A percentile compares a stretch with the other conserved stretches of the same genome.
Evolutionary conservation across 1,140 invertebrate genomes (phyloP).

Genomic region (Argopecten irradians): DNA sequence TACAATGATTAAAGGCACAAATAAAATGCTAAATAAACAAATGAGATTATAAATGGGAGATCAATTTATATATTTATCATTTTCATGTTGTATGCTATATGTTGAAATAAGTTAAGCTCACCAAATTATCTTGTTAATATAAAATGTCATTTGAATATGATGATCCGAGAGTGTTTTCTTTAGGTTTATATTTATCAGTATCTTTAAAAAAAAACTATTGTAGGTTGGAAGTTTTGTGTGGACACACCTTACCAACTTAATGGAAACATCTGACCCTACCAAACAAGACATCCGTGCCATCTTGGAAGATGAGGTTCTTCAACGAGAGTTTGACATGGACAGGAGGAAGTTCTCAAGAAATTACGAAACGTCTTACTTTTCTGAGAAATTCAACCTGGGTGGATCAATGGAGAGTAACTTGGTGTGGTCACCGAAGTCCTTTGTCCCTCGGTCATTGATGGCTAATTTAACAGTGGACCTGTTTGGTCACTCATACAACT

Average conservation of each 20-base stretch:
- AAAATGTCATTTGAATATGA: too few relatives aligned
- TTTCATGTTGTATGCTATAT: not conserved
- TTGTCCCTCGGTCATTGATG: constrained; percentile 86
- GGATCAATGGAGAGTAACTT: constrained; percentile 77
- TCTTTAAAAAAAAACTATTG: not conserved
- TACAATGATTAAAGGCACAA: too few relatives aligned
- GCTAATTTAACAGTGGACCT: constrained; percentile 91
- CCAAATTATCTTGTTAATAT: too few relatives aligned
- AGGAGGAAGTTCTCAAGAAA: constrained; percentile 91
- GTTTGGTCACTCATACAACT: constrained; percentile 90
- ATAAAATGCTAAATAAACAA: too few relatives aligned
- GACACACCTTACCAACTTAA: constrained; percentile 92
- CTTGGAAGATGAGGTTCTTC: constrained; percentile 84
- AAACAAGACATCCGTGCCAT: constrained; percentile 89
- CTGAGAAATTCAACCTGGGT: constrained; percentile 67
- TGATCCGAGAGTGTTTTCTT: too few relatives aligned
- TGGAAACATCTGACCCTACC: constrained; percentile 89
- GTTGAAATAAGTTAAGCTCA: not conserved
- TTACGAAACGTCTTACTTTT: constrained; percentile 81
- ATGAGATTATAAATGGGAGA: too few relatives aligned
- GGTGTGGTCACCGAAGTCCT: constrained; percentile 93
- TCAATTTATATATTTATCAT: too few relatives aligned
- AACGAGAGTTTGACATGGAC: constrained; percentile 87
- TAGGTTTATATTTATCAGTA: not conserved
- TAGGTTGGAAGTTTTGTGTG: constrained; percentile 93